These are phyloP conservation scores for Styela plicata DNA, from an alignment of 23 tunicate species.

Conservation along the genomic window DNA sequence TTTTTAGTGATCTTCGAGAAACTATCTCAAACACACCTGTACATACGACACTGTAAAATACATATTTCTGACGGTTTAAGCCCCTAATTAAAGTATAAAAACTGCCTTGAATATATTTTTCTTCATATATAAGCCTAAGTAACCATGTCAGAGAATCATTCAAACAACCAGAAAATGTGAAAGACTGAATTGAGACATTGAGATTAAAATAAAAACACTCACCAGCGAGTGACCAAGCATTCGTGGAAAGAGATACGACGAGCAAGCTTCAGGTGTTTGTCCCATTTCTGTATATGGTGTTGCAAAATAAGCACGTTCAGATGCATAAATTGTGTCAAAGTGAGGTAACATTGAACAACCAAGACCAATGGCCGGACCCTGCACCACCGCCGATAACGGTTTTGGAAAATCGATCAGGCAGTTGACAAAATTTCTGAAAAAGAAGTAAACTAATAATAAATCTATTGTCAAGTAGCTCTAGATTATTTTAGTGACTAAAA, in stretches of 20 bases:
- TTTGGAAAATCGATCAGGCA: slow-evolving; percentile 70
- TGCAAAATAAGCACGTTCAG: slow-evolving; percentile 67
- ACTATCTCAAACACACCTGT: too few relatives aligned
- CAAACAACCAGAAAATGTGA: too few relatives aligned
- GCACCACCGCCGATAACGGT: slow-evolving; percentile 63
- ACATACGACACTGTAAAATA: too few relatives aligned
- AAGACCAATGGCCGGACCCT: slow-evolving; percentile 72
- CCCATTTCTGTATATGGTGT: slow-evolving; percentile 78
- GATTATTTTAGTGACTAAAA: too few relatives aligned
- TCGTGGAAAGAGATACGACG: slow-evolving; percentile 66
- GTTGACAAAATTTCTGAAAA: slow-evolving; percentile 62
- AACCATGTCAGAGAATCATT: too few relatives aligned
- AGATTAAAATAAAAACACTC: slow-evolving; percentile 9
- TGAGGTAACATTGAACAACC: slow-evolving; percentile 74
- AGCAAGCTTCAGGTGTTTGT: slow-evolving; percentile 72
- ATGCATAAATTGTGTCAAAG: slow-evolving; percentile 82
- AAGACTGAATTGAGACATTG: too few relatives aligned
- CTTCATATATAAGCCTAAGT: too few relatives aligned
- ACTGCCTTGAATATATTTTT: too few relatives aligned
- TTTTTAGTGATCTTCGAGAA: too few relatives aligned
- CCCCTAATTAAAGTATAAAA: too few relatives aligned
- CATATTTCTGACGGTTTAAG: too few relatives aligned
- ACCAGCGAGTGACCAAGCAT: slow-evolving; percentile 57
- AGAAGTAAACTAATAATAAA: slow-evolving; percentile 16
- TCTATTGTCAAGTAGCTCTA: too few relatives aligned